Percentiles rank a stretch among this genome's conserved stretches.
phyloP scores from a whole-genome alignment of 2,888 invertebrate species.

The Nesidiocoris tenuis region DNA sequence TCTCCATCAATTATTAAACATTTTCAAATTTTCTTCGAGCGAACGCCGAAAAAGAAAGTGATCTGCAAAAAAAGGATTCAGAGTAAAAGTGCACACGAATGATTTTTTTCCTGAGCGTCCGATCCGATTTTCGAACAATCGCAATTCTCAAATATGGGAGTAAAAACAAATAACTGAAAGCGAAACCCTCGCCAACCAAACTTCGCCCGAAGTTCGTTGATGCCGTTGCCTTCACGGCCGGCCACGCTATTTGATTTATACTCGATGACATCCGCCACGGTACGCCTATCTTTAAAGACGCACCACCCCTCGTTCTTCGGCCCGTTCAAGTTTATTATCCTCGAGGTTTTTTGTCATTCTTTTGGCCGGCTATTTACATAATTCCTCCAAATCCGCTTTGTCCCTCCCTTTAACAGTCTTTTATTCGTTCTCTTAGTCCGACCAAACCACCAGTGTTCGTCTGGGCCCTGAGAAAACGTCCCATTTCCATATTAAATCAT shows the following conservation, averaged over 20 bases:
- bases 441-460: neutral
- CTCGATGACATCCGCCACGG: conserved; percentile 16
- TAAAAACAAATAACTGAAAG: too few relatives aligned
- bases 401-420: neutral
- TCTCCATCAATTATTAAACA: too few relatives aligned
- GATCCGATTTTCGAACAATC: too few relatives aligned
- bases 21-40: too few relatives aligned
- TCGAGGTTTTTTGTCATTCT: neutral
- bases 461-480: conserved; percentile 31
- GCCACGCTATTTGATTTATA: conserved; percentile 25
- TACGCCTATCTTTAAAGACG: neutral
- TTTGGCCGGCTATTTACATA: conserved; percentile 26
- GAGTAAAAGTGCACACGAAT: too few relatives aligned
- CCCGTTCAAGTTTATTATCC: conserved; percentile 20
- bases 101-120: too few relatives aligned
- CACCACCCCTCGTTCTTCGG: neutral
- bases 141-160: too few relatives aligned
- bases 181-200: too few relatives aligned
- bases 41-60: too few relatives aligned
- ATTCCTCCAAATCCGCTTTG: conserved; percentile 40
- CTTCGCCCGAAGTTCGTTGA: neutral
- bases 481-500: conserved; percentile 33
- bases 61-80: too few relatives aligned
- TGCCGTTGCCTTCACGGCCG: conserved; percentile 9
- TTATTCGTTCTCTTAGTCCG: neutral